Percentiles rank a stretch among this genome's conserved stretches.
These are phyloP conservation scores for Colistium nudipinnis DNA, from an alignment of 2,113 vertebrate genomes.

Conservation along the genomic window DNA sequence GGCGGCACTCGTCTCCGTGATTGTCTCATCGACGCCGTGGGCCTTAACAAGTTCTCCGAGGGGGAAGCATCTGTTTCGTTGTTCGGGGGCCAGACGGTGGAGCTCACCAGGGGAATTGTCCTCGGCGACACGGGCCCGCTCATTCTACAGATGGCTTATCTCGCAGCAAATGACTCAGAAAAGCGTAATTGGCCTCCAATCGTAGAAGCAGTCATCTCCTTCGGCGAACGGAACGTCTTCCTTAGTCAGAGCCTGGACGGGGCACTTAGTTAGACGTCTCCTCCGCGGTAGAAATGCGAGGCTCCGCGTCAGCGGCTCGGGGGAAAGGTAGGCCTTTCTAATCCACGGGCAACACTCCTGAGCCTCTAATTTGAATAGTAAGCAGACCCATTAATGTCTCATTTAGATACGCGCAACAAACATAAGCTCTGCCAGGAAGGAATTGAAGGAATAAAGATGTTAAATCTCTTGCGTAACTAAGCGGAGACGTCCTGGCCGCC, in stretches of 20 bases:
- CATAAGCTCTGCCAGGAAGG: conserved; percentile 14
- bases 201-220: conserved; percentile 41
- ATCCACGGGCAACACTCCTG: conserved; percentile 22
- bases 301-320: conserved; percentile 8
- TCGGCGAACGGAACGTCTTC: conserved; percentile 58
- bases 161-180: conserved; percentile 73
- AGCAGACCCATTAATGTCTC: conserved; percentile 37
- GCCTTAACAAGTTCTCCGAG: conserved; percentile 60
- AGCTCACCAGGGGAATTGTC: conserved; percentile 63
- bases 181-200: conserved; percentile 62
- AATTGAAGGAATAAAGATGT: conserved; percentile 41
- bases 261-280: conserved; percentile 14
- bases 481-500: conserved; percentile 1
- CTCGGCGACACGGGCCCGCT: conserved; percentile 41
- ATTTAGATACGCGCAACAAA: conserved; percentile 22
- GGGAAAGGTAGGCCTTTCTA: conserved; percentile 22
- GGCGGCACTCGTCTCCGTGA: conserved; percentile 17
- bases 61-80: conserved; percentile 69
- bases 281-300: conserved; percentile 2
- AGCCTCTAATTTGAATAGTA: conserved; percentile 39
- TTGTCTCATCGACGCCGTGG: conserved; percentile 49
- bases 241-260: conserved; percentile 40
- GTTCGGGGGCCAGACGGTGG: conserved; percentile 64
- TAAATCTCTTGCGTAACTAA: conserved; percentile 53
- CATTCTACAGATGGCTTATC: conserved; percentile 70